Evolutionary conservation across 2,797 vertebrate species (phyloP).

Genomic region (Smutsia temminckii): DNA sequence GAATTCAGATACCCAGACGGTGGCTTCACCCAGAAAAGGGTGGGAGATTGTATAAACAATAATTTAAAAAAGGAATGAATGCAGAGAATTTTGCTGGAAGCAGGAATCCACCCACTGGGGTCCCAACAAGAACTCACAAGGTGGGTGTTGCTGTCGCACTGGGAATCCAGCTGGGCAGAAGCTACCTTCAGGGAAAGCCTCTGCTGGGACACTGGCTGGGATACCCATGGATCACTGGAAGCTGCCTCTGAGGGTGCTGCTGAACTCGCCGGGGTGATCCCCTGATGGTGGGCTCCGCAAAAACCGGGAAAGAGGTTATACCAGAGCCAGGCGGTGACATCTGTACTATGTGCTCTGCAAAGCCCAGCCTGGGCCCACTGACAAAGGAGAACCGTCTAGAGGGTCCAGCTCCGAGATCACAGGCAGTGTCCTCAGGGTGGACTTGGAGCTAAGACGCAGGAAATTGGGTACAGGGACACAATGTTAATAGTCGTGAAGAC

Average conservation of each 20-base stretch:
- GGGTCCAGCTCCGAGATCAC: neutral
- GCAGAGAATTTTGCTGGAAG: neutral
- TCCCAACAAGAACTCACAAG: neutral
- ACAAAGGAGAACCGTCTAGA: neutral
- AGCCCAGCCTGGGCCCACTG: neutral
- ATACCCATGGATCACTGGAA: neutral
- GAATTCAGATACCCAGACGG: neutral
- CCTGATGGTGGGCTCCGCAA: neutral
- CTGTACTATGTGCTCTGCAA: neutral
- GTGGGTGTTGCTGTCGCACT: neutral
- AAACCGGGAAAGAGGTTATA: neutral
- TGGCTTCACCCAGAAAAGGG: neutral
- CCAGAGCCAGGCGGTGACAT: neutral
- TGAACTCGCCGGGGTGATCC: neutral
- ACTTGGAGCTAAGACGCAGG: neutral
- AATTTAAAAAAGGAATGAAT: neutral
- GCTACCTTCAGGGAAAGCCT: neutral
- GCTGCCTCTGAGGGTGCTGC: neutral
- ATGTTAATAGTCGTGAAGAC: no score
- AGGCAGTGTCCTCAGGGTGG: accelerated
- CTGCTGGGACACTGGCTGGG: neutral
- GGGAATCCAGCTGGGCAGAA: neutral
- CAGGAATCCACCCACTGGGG: no score
- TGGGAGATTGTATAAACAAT: neutral
- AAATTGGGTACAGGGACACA: neutral